phyloP scores from a whole-genome alignment of 2,797 vertebrate genomes.

The Paguma larvata region DNA sequence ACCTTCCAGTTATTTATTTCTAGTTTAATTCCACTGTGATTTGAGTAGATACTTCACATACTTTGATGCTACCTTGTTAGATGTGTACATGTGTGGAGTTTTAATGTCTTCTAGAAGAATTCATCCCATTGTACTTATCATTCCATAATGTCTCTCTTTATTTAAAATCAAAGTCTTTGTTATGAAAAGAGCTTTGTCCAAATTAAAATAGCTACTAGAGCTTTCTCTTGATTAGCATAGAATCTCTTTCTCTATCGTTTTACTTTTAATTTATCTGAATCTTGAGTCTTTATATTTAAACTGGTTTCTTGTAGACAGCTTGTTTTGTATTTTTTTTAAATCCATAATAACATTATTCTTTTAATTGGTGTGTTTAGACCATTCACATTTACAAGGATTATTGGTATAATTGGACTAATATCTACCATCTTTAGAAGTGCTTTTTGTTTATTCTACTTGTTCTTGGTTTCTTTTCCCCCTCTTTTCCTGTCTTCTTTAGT shows the following conservation, averaged over 20 bases:
- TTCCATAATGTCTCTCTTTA: neutral
- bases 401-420: neutral
- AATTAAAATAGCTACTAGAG: neutral
- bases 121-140: neutral
- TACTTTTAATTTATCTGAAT: neutral
- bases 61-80: neutral
- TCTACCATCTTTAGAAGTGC: neutral
- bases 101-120: neutral
- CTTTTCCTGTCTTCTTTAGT: neutral
- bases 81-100: neutral
- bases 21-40: neutral
- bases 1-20: neutral
- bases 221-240: neutral
- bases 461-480: neutral
- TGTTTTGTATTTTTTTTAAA: neutral
- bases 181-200: neutral
- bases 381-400: neutral
- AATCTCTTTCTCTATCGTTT: neutral
- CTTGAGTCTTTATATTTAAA: neutral
- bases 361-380: neutral
- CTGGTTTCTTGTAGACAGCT: neutral
- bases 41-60: neutral
- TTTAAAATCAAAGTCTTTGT: neutral
- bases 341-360: neutral
- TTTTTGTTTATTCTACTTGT: neutral